phyloP scores from a whole-genome alignment of 2,888 invertebrate species.

The Philhelius pedissequus region DNA sequence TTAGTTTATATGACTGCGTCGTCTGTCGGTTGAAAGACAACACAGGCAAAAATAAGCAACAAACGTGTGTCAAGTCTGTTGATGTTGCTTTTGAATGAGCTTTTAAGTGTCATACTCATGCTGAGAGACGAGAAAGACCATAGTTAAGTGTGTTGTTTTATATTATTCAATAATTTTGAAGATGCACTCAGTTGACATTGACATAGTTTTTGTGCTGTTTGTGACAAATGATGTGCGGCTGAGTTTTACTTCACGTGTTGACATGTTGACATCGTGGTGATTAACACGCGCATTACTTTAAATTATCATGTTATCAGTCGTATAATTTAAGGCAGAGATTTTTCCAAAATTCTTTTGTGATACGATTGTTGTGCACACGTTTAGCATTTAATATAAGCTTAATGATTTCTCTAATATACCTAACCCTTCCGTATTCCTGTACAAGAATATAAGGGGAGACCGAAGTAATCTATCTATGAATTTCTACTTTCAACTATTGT shows the following conservation, averaged over 20 bases:
- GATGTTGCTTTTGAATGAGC: slow-evolving; percentile 24
- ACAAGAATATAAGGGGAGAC: too few relatives aligned
- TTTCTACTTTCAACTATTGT: too few relatives aligned
- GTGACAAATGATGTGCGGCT: not conserved
- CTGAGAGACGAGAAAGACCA: slow-evolving; percentile 19
- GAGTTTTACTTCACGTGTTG: not conserved
- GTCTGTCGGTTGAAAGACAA: not conserved
- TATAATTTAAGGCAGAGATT: too few relatives aligned
- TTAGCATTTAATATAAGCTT: too few relatives aligned
- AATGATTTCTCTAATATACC: too few relatives aligned
- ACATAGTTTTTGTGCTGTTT: slow-evolving; percentile 32
- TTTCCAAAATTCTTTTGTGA: too few relatives aligned
- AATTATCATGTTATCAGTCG: not conserved
- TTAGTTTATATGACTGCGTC: slow-evolving; percentile 44
- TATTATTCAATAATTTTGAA: slow-evolving; percentile 16
- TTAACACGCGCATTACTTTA: not conserved
- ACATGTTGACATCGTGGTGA: not conserved
- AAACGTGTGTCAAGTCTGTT: slow-evolving; percentile 43
- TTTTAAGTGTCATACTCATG: slow-evolving; percentile 14
- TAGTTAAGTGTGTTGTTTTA: slow-evolving; percentile 11
- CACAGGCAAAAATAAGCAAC: not conserved
- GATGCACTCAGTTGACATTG: slow-evolving; percentile 51
- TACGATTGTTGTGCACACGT: too few relatives aligned
- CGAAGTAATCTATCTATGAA: too few relatives aligned
- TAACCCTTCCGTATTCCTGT: too few relatives aligned